A percentile compares a stretch with the other conserved stretches of the same genome.
Conservation (phyloP, 2,113 vertebrate species). For the Proterorhinus semilunaris region DNA sequence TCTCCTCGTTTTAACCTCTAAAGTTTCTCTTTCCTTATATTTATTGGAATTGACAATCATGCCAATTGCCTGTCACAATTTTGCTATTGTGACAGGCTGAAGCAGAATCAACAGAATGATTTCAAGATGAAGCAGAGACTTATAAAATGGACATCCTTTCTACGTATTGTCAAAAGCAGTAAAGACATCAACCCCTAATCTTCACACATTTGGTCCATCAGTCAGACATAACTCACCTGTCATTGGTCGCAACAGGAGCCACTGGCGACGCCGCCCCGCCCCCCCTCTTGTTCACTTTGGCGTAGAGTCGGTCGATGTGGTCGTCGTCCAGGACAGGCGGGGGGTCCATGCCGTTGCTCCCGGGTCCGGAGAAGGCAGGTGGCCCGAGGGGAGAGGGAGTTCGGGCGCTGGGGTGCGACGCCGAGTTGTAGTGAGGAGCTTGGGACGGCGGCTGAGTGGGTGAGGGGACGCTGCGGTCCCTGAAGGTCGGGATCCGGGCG, state of each 20-base stretch:
- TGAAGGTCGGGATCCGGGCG: constrained; percentile 90
- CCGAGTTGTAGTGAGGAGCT: constrained; percentile 39
- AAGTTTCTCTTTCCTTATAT: no score
- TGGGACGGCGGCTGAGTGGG: constrained; percentile 35
- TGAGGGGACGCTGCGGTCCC: constrained; percentile 74
- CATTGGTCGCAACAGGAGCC: constrained; percentile 64
- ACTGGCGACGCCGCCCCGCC: constrained; percentile 59
- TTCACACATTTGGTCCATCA: not conserved
- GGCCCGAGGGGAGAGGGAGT: constrained; percentile 71
- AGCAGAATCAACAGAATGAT: no score
- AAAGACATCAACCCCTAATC: no score
- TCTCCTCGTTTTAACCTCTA: no score
- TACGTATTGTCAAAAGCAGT: no score
- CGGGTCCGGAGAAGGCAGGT: constrained; percentile 51
- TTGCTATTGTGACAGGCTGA: no score
- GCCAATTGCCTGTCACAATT: no score
- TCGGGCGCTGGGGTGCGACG: constrained; percentile 67
- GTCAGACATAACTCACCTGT: constrained; percentile 79
- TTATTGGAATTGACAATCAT: no score
- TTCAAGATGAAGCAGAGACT: no score
- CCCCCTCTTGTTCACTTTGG: constrained; percentile 92
- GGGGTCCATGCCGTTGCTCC: constrained; percentile 33
- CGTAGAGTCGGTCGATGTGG: constrained; percentile 88
- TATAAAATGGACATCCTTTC: no score
- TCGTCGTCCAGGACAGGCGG: constrained; percentile 79